Conservation (phyloP, 2,888 invertebrate genomes). For the Cistogaster globosa region DNA sequence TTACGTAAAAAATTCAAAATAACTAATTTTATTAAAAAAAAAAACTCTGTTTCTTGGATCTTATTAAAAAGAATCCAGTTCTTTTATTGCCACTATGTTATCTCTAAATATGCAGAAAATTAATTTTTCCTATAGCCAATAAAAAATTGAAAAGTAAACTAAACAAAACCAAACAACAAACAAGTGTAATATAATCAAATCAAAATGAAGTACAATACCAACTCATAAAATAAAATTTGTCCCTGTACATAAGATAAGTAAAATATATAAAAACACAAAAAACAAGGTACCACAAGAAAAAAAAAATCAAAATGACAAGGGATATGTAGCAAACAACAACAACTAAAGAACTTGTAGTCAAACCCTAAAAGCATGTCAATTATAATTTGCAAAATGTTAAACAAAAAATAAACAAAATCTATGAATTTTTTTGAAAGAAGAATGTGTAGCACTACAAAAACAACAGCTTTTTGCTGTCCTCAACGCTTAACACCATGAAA, state of each 20-base stretch:
- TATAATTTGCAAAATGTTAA: constrained; percentile 69
- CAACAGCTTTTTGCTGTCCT: background rate
- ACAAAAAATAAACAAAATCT: constrained; percentile 32
- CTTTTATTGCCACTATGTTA: too few species aligned
- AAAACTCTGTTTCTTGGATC: too few species aligned
- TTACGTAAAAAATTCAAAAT: too few species aligned
- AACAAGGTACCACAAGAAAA: background rate
- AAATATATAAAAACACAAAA: constrained; percentile 1
- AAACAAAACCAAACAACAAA: constrained; percentile 56
- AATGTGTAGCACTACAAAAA: background rate
- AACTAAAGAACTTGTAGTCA: constrained; percentile 42
- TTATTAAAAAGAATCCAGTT: too few species aligned
- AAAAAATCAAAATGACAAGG: constrained; percentile 32
- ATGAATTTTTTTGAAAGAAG: constrained; percentile 11
- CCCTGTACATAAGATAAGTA: background rate
- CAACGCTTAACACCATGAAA: background rate
- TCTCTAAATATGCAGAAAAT: background rate
- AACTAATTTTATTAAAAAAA: too few species aligned
- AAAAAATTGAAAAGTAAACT: constrained; percentile 25
- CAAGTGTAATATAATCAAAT: constrained; percentile 62
- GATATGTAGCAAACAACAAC: constrained; percentile 36
- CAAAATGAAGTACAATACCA: constrained; percentile 51
- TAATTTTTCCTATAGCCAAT: constrained; percentile 13
- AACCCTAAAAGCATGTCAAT: constrained; percentile 73
- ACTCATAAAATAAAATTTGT: constrained; percentile 21